Evolutionary conservation across 2,797 vertebrate genomes (phyloP), one percentile per base, ranked within the genome.

Genomic region (Microcaecilia unicolor): DNA sequence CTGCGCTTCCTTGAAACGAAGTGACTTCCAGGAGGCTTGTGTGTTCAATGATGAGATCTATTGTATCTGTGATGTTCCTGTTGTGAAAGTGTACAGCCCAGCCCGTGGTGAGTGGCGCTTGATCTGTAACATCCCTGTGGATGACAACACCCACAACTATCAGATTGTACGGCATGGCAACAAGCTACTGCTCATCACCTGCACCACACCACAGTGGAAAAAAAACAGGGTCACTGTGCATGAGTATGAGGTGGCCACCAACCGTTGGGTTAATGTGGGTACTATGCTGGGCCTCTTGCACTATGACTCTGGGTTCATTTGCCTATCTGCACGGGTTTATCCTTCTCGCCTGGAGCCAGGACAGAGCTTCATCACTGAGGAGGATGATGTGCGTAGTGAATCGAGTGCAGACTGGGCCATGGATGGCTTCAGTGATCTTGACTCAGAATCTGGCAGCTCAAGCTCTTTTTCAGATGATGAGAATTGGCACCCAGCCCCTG

Each of bases 331-430:
- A 2, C 84, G 88, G 2, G 72, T 92, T 25, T 90, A 91, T 68
- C 87, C 86, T 3, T 76, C 80, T 2, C 85, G 87, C 45, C 71
- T 92, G 12, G 76, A 84, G 55, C 84, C 85, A 1, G 85, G 85
- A 5, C 84, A 84, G 58, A 87, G 84, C 60, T 89, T 88, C 56
- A 76, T 87, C 34, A 70, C 62, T 2, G 84, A 84, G 7, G 88
- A 90, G 55, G 88, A 91, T 49, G 88, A 92, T n/a, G 84, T 89
- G 2, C 83, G 87, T 50, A 90, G 87, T 6, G 88, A 88, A 25
- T 90, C 88, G 37, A 90, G 88, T n/a, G 88, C 85, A 8, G 88
- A 92, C 60, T 92, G 88, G 88, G 87, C 88, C 69, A 76, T 90
- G 29, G 86, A 90, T 5, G 88, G 86, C 12, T 34, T 89, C 58